Evolutionary conservation across 1,140 invertebrate species (phyloP), one percentile per base, ranked within the genome.

Genomic region (Scaptomyza hsui): DNA sequence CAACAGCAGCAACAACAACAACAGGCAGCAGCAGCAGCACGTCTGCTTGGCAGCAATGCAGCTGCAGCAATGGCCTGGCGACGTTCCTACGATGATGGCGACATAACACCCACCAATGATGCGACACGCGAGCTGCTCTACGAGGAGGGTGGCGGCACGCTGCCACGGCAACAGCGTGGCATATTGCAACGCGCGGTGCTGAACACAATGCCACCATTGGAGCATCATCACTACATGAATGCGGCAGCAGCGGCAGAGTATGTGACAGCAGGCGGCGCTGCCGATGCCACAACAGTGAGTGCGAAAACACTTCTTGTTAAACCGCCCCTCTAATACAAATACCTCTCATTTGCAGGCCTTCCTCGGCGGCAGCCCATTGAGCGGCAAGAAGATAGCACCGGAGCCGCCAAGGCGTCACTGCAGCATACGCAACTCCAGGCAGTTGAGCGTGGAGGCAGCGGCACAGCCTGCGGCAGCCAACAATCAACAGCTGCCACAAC

Each of bases 71-170:
- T 91, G 59, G 90, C 78, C 15, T 97, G 96, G 95, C 93, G 97
- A 68, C 94, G 96, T 59, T 96, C 96, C 51, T 97, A 96, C 89
- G 97, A 97, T 88, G 96, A 97, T 88, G 96, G 96, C 15, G 96
- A 97, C 91, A 95, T 97, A 44, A 97, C 96, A 18, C 96, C 96
- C 1, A 97, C 96, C 53, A 97, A 97, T 88, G 96, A 97, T 92
- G 75, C 91, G 39, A 91, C 95, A 60, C 93, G 94, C 85, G 92
- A 93, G 69, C 59, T 91, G 37, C 78, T 90, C 41, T 89, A 89
- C 44, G 89, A 91, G 62, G 90, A 91, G 15, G 95, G 95, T 15
- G 96, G 96, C 4, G 96, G 97, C 21, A 98, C 96, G 2, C 92
- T 97, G 64, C 96, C 97, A 0, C 94, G 97, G 67, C 97, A 97